These are phyloP conservation scores for Pomacea maculata DNA, from an alignment of 1,140 invertebrate species.

Conservation along the genomic window DNA sequence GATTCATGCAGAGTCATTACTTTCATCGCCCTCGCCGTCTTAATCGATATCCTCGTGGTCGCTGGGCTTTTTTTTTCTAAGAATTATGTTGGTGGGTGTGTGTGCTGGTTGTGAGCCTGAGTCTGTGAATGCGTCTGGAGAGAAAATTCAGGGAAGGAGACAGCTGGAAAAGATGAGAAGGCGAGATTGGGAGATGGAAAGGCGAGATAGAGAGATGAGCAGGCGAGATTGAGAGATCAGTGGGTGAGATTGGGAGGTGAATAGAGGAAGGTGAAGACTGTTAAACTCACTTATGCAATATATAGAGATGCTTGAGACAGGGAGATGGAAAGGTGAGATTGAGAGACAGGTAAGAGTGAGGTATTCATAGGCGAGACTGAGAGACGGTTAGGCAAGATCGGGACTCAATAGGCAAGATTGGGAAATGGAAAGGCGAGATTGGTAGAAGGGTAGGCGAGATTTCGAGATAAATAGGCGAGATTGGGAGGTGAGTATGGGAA, in stretches of 20 bases:
- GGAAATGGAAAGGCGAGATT: neutral
- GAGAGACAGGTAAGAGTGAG: neutral
- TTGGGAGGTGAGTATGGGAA: neutral
- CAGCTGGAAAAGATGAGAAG: neutral
- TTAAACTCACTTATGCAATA: too few relatives aligned
- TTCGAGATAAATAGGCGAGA: neutral
- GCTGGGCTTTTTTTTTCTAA: too few relatives aligned
- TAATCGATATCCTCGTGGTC: too few relatives aligned
- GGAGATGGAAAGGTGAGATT: too few relatives aligned
- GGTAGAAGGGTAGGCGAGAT: conserved; percentile 10
- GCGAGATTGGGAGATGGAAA: neutral
- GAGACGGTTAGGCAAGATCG: neutral
- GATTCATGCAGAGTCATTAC: too few relatives aligned
- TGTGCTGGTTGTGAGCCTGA: too few relatives aligned
- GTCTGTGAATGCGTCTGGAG: too few relatives aligned
- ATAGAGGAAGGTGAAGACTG: too few relatives aligned
- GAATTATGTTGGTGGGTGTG: too few relatives aligned
- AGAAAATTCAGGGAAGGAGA: too few relatives aligned
- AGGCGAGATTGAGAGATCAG: neutral
- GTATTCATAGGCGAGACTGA: neutral
- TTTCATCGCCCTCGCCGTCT: too few relatives aligned
- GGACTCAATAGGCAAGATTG: neutral
- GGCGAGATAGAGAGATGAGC: neutral
- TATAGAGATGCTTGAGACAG: too few relatives aligned
- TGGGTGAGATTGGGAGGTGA: neutral